Evolutionary conservation across 2,113 vertebrate genomes (phyloP).

Genomic region (Apus apus): DNA sequence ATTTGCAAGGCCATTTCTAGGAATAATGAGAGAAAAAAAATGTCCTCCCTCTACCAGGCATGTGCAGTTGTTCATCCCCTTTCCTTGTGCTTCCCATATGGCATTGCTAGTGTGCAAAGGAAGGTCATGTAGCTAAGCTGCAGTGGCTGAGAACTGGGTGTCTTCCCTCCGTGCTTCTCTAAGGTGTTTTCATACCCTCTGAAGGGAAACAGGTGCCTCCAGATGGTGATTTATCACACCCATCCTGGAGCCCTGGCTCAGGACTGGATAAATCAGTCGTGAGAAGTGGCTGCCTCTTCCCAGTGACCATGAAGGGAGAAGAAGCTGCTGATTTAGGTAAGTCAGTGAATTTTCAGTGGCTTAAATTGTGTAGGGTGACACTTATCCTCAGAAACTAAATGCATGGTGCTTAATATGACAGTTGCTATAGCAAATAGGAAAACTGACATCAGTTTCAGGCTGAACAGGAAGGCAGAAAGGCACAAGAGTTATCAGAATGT

Average conservation of each 20-base stretch:
- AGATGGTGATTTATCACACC: neutral
- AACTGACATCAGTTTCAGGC: neutral
- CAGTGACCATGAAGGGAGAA: neutral
- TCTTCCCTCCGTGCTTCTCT: neutral
- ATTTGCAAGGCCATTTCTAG: neutral
- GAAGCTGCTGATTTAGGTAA: neutral
- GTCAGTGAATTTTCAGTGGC: neutral
- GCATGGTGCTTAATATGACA: neutral
- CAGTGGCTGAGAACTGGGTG: neutral
- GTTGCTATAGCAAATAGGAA: neutral
- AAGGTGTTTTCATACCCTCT: neutral
- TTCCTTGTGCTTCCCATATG: neutral
- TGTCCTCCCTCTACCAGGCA: no score
- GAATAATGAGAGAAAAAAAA: neutral
- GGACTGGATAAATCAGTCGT: neutral
- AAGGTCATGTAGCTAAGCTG: neutral
- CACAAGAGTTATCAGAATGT: neutral
- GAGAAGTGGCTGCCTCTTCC: neutral
- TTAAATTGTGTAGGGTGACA: neutral
- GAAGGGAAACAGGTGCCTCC: neutral
- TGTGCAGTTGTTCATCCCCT: accelerated
- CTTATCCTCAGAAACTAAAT: neutral
- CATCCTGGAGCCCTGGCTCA: neutral
- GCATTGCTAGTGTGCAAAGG: no score
- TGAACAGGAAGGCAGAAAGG: neutral